Conservation (phyloP, 2,797 vertebrate species). For the Arnoldichthys spilopterus region DNA sequence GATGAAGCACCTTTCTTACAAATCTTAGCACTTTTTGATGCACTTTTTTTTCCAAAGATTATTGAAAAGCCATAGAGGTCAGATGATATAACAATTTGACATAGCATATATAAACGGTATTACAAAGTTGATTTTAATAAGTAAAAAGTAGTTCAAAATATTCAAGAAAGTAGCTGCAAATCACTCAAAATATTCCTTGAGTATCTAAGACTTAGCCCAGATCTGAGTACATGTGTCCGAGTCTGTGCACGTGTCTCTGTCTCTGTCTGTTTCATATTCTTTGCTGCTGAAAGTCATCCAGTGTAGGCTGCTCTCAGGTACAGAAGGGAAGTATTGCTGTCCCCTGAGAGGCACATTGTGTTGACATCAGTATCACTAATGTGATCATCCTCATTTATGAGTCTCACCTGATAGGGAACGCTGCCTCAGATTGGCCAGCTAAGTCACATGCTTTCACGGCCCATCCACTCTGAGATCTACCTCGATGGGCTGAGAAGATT, state of each 20-base stretch:
- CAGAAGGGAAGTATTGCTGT: slow-evolving; percentile 44
- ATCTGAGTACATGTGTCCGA: not conserved
- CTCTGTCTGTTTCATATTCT: not conserved
- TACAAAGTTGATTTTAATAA: too few relatives aligned
- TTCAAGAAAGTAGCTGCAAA: too few relatives aligned
- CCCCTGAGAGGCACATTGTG: slow-evolving; percentile 46
- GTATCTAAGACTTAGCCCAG: too few relatives aligned
- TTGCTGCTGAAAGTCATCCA: slow-evolving; percentile 44
- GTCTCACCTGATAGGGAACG: slow-evolving; percentile 55
- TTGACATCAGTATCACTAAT: slow-evolving; percentile 46
- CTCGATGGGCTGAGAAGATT: slow-evolving; percentile 9
- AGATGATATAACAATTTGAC: too few relatives aligned
- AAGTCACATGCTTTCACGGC: slow-evolving; percentile 32
- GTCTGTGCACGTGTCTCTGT: not conserved
- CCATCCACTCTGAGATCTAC: slow-evolving; percentile 40
- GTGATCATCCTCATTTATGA: slow-evolving; percentile 26
- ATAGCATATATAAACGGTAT: too few relatives aligned
- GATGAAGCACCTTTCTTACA: too few relatives aligned
- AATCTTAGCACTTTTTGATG: too few relatives aligned
- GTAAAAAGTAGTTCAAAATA: too few relatives aligned
- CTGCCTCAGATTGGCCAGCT: slow-evolving; percentile 42
- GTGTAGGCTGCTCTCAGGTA: slow-evolving; percentile 34
- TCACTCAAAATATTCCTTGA: too few relatives aligned
- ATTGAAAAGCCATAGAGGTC: too few relatives aligned
- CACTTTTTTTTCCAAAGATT: too few relatives aligned